Base-by-base conservation (phyloP, 1,140 invertebrate genomes). In the Agraylea sexmaculata region DNA sequence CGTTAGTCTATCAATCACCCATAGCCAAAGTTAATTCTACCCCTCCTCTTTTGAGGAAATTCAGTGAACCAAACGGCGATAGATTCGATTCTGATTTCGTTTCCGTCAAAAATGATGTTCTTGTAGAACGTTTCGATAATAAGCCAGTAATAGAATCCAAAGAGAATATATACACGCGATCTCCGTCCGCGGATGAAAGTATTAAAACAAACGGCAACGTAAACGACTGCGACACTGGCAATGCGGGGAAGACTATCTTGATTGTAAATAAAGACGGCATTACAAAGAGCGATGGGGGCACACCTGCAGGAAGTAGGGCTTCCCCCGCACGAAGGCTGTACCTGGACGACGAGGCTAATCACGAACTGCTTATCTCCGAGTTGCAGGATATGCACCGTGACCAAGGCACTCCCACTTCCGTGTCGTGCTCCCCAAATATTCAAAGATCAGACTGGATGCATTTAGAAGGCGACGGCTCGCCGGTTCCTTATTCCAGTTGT, bases 291-390 rank as follows among this genome's bases (percentile, higher is more conserved):
- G 18, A 13, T 21, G 7, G 10, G 7, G 12, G 6, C 32, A 29
- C 15, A 40, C 21, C 23, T 35, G 30, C 33, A 4, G 31, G n/a
- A 8, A 20, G 5, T 30, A 35, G 17, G 15, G 31, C 28, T 20
- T 11, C 59, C 10, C 55, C 58, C 10, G 55, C 54, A 27, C 56
- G 62, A 32, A 56, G 59, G 35, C 55, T 57, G 33, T 62, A 53
- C 36, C 51, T 68, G 50, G 66, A 70, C 50, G 70, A 72, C 49
- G 68, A 67, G 56, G 61, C 68, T 43, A 73, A 73, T 49, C 69
- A 71, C 47, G 71, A 74, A 51, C 61, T 72, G 55, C 59, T 74
- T 25, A 73, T 74, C 42, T 61, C 65, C 38, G 71, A 74, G 49
- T 47, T 74, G 47, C 66, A 71, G 44, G 62, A 57, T 25, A 74